Base-by-base conservation (phyloP, 2,888 invertebrate species). In the Gandaritis pyraliata region DNA sequence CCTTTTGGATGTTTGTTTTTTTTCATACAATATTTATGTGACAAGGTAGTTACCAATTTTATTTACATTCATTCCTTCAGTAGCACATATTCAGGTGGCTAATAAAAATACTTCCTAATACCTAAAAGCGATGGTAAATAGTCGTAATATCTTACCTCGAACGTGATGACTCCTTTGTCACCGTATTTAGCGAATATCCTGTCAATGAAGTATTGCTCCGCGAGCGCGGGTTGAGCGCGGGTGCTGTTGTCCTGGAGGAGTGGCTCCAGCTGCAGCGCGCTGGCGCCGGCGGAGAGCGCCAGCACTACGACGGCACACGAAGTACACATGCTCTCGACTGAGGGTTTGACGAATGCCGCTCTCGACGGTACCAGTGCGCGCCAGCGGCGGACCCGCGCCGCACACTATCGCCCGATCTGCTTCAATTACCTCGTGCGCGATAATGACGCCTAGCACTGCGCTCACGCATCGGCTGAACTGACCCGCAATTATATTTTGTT, bases 111-210 rank as follows among this genome's bases (percentile, higher is more conserved):
- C 23, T 23, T 23, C 23, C 33, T 33, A 33, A 33, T 33, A 33
- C 33, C n/a, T n/a, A 38, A 38, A n/a, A 8, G 2, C 38, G n/a
- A 4, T 4, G 1, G n/a, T 43, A 43, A 16, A 2, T 16, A 15
- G 43, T n/a, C n/a, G n/a, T n/a, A n/a, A n/a, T n/a, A 67, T 56
- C 88, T 82, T 72, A 93, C 93, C 86, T 94, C 94, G 70, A 93
- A 93, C 29, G 93, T 92, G 73, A 94, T 94, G 65, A 92, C 81
- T 52, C 93, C 93, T 74, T 89, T 88, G 68, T 92, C 85, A 23
- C 94, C 94, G 72, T 94, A 94, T 75, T 94, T 94, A 72, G 88
- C 84, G 76, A 94, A 94, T 73, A 93, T 93, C 76, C 91, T 88
- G 69, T 88, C 83, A 65, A 93, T 89, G 78, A 93, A 93, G 76